These are phyloP conservation scores for Numenius phaeopus DNA, from an alignment of 2,797 vertebrate species.

Conservation along the genomic window DNA sequence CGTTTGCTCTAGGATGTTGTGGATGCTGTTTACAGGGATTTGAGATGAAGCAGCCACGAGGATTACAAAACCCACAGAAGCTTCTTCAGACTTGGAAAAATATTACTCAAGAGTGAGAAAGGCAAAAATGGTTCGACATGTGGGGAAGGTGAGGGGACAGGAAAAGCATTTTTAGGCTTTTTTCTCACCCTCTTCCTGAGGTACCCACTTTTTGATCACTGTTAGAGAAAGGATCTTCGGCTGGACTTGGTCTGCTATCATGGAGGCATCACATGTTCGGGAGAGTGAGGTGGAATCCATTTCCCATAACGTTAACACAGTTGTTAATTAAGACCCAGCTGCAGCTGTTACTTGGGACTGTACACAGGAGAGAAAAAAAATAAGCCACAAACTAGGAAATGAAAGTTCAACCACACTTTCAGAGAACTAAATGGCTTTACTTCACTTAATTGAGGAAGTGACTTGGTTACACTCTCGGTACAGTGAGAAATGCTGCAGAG, in stretches of 20 bases:
- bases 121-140: not conserved
- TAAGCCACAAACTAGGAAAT: not conserved
- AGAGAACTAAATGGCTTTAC: not conserved
- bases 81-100: not conserved
- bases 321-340: not conserved
- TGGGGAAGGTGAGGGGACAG: not conserved
- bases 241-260: not conserved
- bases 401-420: not conserved
- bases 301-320: not conserved
- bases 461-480: not conserved
- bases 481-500: not conserved
- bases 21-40: not conserved
- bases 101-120: not conserved
- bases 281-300: not conserved
- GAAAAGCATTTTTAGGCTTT: not conserved
- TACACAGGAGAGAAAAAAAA: not conserved
- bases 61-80: not conserved
- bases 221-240: not conserved
- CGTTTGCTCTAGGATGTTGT: not conserved
- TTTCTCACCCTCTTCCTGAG: not conserved
- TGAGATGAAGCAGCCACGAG: not conserved
- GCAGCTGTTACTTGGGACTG: not conserved
- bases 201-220: not conserved
- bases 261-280: not conserved
- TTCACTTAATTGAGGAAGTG: not conserved